A percentile compares a stretch with the other conserved stretches of the same genome.
Conservation (phyloP, 92 coral and sea anemone genomes). For the Umimayanthus kanabou region DNA sequence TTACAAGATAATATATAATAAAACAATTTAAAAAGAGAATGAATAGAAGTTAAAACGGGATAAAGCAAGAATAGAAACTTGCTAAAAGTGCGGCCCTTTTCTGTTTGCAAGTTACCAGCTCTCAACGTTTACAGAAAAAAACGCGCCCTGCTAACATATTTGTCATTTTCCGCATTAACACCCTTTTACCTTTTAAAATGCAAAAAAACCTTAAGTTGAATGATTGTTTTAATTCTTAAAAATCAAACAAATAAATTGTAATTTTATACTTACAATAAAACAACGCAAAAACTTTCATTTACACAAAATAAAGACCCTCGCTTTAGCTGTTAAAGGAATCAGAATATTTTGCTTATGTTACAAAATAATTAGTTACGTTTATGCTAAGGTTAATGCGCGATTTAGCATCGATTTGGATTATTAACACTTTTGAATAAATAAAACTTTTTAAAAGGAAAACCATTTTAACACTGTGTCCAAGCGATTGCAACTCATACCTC, state of each 20-base stretch:
- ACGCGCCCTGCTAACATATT: not conserved
- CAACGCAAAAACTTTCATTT: not conserved
- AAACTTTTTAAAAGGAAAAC: not conserved
- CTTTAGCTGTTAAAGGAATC: not conserved
- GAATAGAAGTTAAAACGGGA: not conserved
- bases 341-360: not conserved
- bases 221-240: not conserved
- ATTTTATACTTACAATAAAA: not conserved
- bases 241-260: no score
- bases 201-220: no score
- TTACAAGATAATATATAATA: not conserved
- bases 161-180: not conserved
- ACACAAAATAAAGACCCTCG: not conserved
- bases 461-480: not conserved
- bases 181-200: not conserved
- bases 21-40: no score
- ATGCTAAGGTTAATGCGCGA: not conserved
- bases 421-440: not conserved
- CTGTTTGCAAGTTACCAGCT: slow-evolving; percentile 1
- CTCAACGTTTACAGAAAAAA: not conserved
- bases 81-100: not conserved
- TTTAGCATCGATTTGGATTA: not conserved
- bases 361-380: not conserved
- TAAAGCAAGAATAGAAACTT: no score
- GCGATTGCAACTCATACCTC: not conserved